Percentiles rank a stretch among this genome's conserved stretches.
phyloP scores from a whole-genome alignment of 2,888 invertebrate genomes.

The Eilema caniola region DNA sequence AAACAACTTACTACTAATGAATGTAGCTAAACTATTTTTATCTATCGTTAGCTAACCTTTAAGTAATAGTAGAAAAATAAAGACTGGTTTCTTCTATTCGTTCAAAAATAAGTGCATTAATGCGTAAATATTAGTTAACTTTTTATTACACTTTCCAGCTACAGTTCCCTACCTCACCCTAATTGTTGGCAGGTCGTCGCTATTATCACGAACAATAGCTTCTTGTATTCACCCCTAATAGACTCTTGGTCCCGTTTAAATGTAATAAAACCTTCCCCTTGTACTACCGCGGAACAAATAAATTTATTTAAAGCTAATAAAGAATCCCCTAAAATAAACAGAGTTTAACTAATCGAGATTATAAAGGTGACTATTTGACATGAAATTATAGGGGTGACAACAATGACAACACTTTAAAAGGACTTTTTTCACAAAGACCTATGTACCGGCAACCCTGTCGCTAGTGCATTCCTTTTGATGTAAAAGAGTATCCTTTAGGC shows the following conservation, averaged over 20 bases:
- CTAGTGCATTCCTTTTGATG: slow-evolving; percentile 79
- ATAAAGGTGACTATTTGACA: slow-evolving; percentile 10
- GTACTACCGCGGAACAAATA: slow-evolving; percentile 14
- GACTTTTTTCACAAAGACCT: neutral
- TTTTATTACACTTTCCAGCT: too few species aligned
- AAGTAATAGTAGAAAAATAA: neutral
- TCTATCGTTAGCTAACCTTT: neutral
- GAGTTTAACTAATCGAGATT: slow-evolving; percentile 25
- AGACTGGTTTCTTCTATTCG: neutral
- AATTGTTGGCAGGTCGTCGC: neutral
- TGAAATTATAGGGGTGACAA: slow-evolving; percentile 12
- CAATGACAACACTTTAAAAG: neutral
- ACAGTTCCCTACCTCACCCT: neutral
- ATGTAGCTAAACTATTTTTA: neutral
- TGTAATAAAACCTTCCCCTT: slow-evolving; percentile 14
- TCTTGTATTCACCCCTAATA: slow-evolving; percentile 16
- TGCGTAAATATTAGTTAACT: neutral
- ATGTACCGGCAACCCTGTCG: slow-evolving; percentile 63
- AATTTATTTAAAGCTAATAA: slow-evolving; percentile 18
- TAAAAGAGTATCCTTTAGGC: slow-evolving; percentile 74
- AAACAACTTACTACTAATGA: too few species aligned
- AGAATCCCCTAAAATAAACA: slow-evolving; percentile 22
- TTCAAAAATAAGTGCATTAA: neutral
- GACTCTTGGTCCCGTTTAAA: slow-evolving; percentile 9
- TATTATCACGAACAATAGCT: slow-evolving; percentile 3